Base-by-base conservation (phyloP, 2,113 vertebrate genomes). In the Hydrolagus affinis region DNA sequence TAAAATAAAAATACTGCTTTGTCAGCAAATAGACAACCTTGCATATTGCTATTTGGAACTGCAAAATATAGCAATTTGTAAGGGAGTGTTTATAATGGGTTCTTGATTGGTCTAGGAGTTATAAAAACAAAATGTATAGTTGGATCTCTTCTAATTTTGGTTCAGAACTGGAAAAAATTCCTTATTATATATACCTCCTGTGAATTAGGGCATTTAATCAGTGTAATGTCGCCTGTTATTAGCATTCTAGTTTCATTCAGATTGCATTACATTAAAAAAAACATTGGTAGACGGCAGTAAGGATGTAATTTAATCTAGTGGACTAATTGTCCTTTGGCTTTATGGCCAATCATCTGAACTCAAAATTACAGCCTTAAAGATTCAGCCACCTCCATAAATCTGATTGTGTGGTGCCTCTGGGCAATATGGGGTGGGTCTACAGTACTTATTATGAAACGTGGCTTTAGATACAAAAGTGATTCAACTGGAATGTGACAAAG, bases 401-500 rank as follows among this genome's bases (percentile, higher is more conserved):
- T 32, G 60, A 11, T 75, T 66, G 77, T 44, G 44, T 66, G 15
- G 66, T 17, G 28, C 6, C 3, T 66, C 60, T 30, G 11, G n/a
- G 62, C 30, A 83, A 83, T 83, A 66, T 30, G 32, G 66, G 66
- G 62, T 6, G 62, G 78, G 60, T 83, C 62, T 66, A 44, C 6
- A 6, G 44, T 44, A 44, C 44, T 44, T 44, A 68, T 25, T 66
- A 19, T 64, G 25, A 66, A 83, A 62, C 76, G 64, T 28, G 44
- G 44, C 44, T 44, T 11, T 62, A 68, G 59, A 62, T 64, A 64
- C 9, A 80, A 80, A 23, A 64, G 78, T 83, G 78, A 83, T 83
- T 83, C 62, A 66, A 83, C 78, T 66, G 76, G 76, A 62, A 80
- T 83, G 76, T 80, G 76, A 62, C 76, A 57, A 44, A 80, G 12